Percentiles rank a stretch among this genome's conserved stretches.
These are phyloP conservation scores for Phaethornis superciliosus DNA, from an alignment of 2,113 vertebrate species.

Conservation along the genomic window DNA sequence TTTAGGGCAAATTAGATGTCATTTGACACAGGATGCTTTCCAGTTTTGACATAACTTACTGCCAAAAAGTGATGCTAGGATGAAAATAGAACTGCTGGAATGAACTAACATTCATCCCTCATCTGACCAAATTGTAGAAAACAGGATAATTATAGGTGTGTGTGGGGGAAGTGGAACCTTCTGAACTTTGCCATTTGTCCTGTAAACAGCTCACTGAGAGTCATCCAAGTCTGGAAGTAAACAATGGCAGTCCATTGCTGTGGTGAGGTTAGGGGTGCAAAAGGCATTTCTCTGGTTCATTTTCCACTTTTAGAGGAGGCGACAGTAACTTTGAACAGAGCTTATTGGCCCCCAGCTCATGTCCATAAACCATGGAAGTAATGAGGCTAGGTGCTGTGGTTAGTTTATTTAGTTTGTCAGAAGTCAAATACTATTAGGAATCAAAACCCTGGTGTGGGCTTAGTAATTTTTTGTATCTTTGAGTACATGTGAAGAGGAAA, in stretches of 20 bases:
- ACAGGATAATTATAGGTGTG: constrained; percentile 61
- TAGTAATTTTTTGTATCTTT: neutral
- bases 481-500: neutral
- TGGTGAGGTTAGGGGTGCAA: neutral
- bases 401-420: neutral
- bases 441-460: neutral
- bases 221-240: neutral
- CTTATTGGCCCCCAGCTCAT: neutral
- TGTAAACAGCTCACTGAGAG: constrained; percentile 17
- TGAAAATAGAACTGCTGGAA: constrained; percentile 61
- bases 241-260: neutral
- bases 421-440: neutral
- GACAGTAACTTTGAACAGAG: neutral
- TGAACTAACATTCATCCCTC: neutral
- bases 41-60: constrained; percentile 33
- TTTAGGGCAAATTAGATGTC: constrained; percentile 18
- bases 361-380: fast-evolving
- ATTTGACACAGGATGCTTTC: constrained; percentile 15
- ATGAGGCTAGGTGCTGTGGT: neutral
- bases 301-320: neutral
- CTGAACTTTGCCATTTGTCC: constrained; percentile 46
- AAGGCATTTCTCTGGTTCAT: neutral
- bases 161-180: constrained; percentile 31
- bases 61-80: neutral
- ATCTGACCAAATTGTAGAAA: constrained; percentile 34